A percentile compares a stretch with the other conserved stretches of the same genome.
These are phyloP conservation scores for Hecatera dysodea DNA, from an alignment of 2,888 invertebrate genomes.

Conservation along the genomic window DNA sequence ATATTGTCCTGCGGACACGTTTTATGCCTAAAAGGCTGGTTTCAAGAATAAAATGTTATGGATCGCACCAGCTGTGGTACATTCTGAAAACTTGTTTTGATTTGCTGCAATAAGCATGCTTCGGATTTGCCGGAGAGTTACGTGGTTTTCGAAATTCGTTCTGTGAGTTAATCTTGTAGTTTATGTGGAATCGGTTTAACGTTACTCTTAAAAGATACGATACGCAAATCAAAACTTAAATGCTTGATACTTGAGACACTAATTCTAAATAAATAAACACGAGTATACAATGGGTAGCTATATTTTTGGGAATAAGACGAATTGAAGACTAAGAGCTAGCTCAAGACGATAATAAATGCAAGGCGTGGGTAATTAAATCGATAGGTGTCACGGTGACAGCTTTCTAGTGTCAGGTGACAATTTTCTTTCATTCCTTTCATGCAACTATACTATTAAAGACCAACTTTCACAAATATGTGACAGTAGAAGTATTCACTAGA, in stretches of 20 bases:
- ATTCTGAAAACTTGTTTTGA: constrained; percentile 11
- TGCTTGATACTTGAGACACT: not conserved
- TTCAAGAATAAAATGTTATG: not conserved
- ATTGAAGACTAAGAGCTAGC: no score
- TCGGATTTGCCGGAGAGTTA: not conserved
- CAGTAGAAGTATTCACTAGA: no score
- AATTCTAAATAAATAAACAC: not conserved
- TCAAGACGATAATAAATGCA: no score
- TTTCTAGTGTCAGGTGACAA: no score
- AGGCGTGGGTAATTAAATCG: no score
- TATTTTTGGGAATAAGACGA: no score
- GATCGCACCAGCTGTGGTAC: not conserved
- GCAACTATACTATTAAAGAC: no score
- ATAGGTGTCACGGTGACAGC: no score
- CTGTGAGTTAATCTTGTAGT: not conserved
- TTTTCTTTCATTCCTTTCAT: no score
- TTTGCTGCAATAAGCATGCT: not conserved
- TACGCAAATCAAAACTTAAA: not conserved
- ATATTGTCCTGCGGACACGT: constrained; percentile 21
- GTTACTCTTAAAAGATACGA: not conserved
- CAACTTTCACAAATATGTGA: no score
- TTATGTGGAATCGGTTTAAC: not conserved
- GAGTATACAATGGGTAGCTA: no score
- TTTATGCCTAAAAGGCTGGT: constrained; percentile 46
- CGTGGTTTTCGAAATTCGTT: not conserved